A percentile compares a stretch with the other conserved stretches of the same genome.
Conservation (phyloP, 2,888 invertebrate genomes). For the Endotricha flammealis region DNA sequence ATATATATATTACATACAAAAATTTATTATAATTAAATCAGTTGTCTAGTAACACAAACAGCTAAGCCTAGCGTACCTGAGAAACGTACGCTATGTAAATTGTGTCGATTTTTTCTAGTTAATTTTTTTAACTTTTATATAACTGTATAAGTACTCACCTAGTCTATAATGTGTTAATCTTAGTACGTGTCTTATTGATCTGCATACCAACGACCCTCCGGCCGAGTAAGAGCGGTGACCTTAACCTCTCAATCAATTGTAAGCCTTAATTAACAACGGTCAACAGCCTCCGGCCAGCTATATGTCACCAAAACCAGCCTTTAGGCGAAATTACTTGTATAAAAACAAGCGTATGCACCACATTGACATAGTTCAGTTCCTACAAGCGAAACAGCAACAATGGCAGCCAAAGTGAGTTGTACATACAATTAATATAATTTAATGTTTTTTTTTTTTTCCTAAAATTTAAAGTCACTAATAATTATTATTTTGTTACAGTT, state of each 20-base stretch:
- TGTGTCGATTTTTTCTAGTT: too few species aligned
- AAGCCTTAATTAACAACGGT: conserved; percentile 30
- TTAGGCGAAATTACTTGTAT: conserved; percentile 40
- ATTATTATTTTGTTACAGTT: conserved; percentile 33
- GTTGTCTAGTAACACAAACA: too few species aligned
- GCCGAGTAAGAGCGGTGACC: conserved; percentile 22
- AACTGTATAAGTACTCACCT: too few species aligned
- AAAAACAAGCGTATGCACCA: conserved; percentile 43
- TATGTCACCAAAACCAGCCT: conserved; percentile 29
- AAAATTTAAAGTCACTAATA: too few species aligned
- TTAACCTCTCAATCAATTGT: conserved; percentile 40
- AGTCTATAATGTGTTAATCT: conserved; percentile 18
- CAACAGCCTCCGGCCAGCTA: conserved; percentile 24
- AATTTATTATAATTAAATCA: too few species aligned
- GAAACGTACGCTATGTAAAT: too few species aligned
- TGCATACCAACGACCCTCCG: conserved; percentile 16
- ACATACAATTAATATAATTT: neutral
- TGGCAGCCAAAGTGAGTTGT: conserved; percentile 56
- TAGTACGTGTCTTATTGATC: conserved; percentile 15
- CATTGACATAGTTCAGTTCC: conserved; percentile 43
- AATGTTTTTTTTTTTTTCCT: too few species aligned
- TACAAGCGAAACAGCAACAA: conserved; percentile 48
- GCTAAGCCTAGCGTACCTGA: too few species aligned
- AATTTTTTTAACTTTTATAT: too few species aligned
- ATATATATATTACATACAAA: too few species aligned